Evolutionary conservation across 1,140 invertebrate genomes (phyloP).

Genomic region (Pseudomyrmex flavicornis): DNA sequence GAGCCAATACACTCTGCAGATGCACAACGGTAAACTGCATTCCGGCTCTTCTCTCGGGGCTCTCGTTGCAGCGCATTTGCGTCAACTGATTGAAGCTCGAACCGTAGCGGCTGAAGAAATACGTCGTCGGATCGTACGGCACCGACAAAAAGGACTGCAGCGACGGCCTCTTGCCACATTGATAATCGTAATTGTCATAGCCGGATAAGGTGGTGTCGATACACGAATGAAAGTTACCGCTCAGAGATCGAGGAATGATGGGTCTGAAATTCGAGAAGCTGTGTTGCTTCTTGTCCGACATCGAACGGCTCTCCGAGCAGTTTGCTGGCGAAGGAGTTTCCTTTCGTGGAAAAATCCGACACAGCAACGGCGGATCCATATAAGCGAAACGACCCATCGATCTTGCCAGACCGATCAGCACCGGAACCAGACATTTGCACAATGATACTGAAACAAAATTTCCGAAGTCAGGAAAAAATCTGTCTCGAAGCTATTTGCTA

Average conservation of each 20-base stretch:
- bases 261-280: slow-evolving; percentile 91
- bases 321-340: slow-evolving; percentile 86
- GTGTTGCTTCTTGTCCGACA: slow-evolving; percentile 85
- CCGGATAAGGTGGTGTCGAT: slow-evolving; percentile 75
- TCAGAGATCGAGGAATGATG: slow-evolving; percentile 96
- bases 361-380: slow-evolving; percentile 91
- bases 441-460: slow-evolving; percentile 86
- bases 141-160: slow-evolving; percentile 88
- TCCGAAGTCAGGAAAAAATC: slow-evolving; percentile 24
- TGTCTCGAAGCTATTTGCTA: background rate
- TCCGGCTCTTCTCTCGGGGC: slow-evolving; percentile 87
- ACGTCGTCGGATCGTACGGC: slow-evolving; percentile 92
- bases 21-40: slow-evolving; percentile 91
- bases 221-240: slow-evolving; percentile 90
- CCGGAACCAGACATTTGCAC: slow-evolving; percentile 94
- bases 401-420: slow-evolving; percentile 93
- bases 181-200: slow-evolving; percentile 79
- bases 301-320: slow-evolving; percentile 83
- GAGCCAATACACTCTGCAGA: slow-evolving; percentile 91
- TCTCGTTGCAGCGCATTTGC: slow-evolving; percentile 90
- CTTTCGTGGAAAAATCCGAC: slow-evolving; percentile 93
- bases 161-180: slow-evolving; percentile 81
- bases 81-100: slow-evolving; percentile 96
- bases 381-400: slow-evolving; percentile 94
- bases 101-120: slow-evolving; percentile 96